Conservation (phyloP, 2,888 invertebrate species). For the Slavum lentiscoides region DNA sequence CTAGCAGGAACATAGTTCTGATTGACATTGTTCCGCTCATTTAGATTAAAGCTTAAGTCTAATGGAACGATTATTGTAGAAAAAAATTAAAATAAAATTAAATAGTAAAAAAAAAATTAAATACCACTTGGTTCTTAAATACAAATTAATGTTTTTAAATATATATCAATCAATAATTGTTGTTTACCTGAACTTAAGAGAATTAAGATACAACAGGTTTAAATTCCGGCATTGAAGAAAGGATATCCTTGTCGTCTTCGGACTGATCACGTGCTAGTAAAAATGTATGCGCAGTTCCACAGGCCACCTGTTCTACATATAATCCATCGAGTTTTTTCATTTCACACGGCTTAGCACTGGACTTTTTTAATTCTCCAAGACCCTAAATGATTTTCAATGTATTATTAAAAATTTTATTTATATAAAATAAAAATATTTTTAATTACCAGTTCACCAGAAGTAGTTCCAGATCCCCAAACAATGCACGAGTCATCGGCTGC, state of each 20-base stretch:
- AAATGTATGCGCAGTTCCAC: slow-evolving; percentile 85
- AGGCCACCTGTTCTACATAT: slow-evolving; percentile 67
- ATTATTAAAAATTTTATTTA: background rate
- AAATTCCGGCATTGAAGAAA: slow-evolving; percentile 66
- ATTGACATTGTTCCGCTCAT: slow-evolving; percentile 41
- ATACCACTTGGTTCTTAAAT: slow-evolving; percentile 50
- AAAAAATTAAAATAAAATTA: slow-evolving; percentile 43
- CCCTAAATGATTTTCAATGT: slow-evolving; percentile 65
- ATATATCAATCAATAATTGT: slow-evolving; percentile 14
- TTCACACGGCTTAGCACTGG: slow-evolving; percentile 85
- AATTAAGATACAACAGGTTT: slow-evolving; percentile 51
- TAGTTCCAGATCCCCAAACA: slow-evolving; percentile 92
- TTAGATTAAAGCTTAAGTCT: slow-evolving; percentile 49
- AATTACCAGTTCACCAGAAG: slow-evolving; percentile 85
- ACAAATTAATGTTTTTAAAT: slow-evolving; percentile 13
- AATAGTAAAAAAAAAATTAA: slow-evolving; percentile 48
- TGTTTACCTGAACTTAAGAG: slow-evolving; percentile 3
- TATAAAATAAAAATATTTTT: background rate
- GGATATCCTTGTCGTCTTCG: slow-evolving; percentile 67
- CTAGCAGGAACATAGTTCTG: slow-evolving; percentile 34
- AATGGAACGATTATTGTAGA: slow-evolving; percentile 50
- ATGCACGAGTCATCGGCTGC: slow-evolving; percentile 89
- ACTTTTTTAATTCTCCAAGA: slow-evolving; percentile 85
- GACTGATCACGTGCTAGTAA: slow-evolving; percentile 69
- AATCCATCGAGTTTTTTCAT: slow-evolving; percentile 66